Evolutionary conservation across 2,888 invertebrate species (phyloP), one percentile per base, ranked within the genome.

Genomic region (Andrena fulva): DNA sequence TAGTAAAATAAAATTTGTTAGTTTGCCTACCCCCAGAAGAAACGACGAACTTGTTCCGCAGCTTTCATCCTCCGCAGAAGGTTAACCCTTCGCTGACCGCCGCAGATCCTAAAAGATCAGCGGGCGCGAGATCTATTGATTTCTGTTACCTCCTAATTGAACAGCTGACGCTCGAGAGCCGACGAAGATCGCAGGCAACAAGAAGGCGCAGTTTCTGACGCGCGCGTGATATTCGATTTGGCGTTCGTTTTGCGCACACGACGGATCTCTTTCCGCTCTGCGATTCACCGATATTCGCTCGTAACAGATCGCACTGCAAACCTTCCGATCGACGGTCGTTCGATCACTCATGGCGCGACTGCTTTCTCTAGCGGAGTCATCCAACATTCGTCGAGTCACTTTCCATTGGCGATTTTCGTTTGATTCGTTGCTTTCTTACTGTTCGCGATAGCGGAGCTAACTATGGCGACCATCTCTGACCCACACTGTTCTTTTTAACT

Each of bases 141-240:
- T 52, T 75, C 67, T 62, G 48, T 67, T 63, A 63, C 20, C 24
- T 74, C 16, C 67, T 77, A 56, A 68, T 64, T 82, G 59, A 63
- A 42, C 62, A 70, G 24, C 59, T 76, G 56, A 1, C 29, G 31
- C 71, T 62, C 10, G 35, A 59, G 62, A 59, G 66, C 68, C 64
- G 35, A 52, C 48, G 10, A 78, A 67, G 59, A 50, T 70, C 54
- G 59, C 54, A 31, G 52, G 54, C 56, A 74, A 66, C 52, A 31
- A 69, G 35, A 66, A 76, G 48, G 42, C 42, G 52, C 54, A 20
- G 31, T 5, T 52, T 42, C 24, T 20, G 20, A 59, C 29, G 62
- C 69, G 48, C 42, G 52, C 56, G 16, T 27, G 8, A 42, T 42
- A 42, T 16, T 42, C 42, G 5, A 42, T 16, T 42, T 42, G 35